Evolutionary conservation across 1,140 invertebrate species (phyloP).

Genomic region (Nasonia vitripennis): DNA sequence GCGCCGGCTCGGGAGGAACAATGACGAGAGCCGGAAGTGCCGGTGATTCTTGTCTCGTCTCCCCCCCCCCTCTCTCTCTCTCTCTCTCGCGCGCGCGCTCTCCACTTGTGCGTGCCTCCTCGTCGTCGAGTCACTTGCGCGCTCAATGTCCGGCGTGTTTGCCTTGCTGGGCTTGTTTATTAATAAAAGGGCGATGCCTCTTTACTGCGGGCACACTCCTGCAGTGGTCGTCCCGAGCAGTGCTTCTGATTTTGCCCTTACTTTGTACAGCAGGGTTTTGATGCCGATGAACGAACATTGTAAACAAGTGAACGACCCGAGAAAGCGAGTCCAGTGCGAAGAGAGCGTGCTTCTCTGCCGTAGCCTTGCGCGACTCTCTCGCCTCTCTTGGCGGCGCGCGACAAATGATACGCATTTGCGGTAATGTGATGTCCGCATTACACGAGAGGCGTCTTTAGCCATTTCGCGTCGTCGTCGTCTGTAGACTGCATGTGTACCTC

Average conservation of each 20-base stretch:
- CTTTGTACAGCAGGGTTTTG: too few relatives aligned
- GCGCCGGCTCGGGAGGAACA: constrained; percentile 25
- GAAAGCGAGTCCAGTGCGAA: not conserved
- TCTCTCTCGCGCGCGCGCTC: too few relatives aligned
- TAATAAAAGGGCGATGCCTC: too few relatives aligned
- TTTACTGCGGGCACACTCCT: too few relatives aligned
- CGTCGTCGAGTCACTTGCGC: constrained; percentile 19
- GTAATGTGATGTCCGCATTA: not conserved
- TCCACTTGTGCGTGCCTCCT: not conserved
- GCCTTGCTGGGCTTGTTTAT: not conserved
- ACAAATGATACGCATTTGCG: not conserved
- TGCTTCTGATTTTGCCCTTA: too few relatives aligned
- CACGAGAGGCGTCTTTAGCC: not conserved
- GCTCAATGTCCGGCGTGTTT: constrained; percentile 26
- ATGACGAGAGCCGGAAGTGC: constrained; percentile 42
- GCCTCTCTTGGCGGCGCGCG: too few relatives aligned
- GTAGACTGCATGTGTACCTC: not conserved
- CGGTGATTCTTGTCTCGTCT: constrained; percentile 38
- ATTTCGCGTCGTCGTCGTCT: not conserved
- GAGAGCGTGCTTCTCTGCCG: too few relatives aligned
- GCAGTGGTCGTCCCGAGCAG: too few relatives aligned
- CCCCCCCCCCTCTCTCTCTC: not conserved
- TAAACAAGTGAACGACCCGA: constrained; percentile 6
- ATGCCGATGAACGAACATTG: not conserved
- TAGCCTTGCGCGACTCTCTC: too few relatives aligned